A percentile compares a stretch with the other conserved stretches of the same genome.
These are phyloP conservation scores for Platanista minor DNA, from an alignment of 2,113 vertebrate species.

Conservation along the genomic window DNA sequence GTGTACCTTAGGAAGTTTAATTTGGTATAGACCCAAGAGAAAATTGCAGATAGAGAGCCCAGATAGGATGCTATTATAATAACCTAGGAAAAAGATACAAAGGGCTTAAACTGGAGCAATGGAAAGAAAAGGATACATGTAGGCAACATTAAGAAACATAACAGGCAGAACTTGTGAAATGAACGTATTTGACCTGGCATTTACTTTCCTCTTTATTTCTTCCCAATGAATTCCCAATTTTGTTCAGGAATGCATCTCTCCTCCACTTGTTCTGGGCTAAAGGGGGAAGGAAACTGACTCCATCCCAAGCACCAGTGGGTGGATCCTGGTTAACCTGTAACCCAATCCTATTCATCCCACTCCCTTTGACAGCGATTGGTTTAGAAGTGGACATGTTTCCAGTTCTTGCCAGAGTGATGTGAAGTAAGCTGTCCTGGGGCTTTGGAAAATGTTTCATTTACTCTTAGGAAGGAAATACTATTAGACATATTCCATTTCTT, in stretches of 20 bases:
- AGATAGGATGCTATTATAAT: background rate
- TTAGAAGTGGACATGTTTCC: background rate
- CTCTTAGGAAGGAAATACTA: background rate
- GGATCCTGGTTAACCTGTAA: background rate
- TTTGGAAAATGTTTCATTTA: background rate
- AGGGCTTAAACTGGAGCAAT: background rate
- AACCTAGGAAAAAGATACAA: background rate
- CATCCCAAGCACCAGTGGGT: background rate
- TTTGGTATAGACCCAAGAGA: background rate
- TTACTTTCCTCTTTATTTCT: background rate
- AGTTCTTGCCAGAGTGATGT: background rate
- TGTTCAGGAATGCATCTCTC: background rate
- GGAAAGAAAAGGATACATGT: background rate
- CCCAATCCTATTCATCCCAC: background rate
- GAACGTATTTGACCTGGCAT: background rate
- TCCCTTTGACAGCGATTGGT: background rate
- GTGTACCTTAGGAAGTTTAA: background rate
- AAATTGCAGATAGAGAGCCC: background rate
- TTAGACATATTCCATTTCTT: background rate
- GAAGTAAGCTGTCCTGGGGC: background rate
- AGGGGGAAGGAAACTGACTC: background rate
- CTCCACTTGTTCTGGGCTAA: background rate
- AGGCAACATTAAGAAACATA: background rate
- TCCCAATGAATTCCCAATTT: background rate
- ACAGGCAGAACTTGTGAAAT: background rate